These are phyloP conservation scores for Miltochrista miniata DNA, from an alignment of 2,888 invertebrate genomes.

Conservation along the genomic window DNA sequence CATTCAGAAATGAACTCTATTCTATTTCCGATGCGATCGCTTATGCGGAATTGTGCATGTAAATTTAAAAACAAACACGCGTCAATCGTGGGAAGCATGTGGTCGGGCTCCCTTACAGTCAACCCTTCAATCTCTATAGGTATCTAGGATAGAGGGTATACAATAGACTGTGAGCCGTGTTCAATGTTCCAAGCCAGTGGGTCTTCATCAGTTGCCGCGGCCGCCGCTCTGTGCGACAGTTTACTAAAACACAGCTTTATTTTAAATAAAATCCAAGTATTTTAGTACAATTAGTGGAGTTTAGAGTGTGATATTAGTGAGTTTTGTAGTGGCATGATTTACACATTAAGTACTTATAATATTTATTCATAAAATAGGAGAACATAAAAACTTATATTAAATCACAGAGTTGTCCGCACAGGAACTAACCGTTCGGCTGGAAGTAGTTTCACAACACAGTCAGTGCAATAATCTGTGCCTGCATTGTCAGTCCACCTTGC, in stretches of 20 bases:
- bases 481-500: slow-evolving; percentile 78
- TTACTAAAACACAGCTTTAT: slow-evolving; percentile 42
- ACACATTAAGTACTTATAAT: background rate
- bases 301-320: slow-evolving; percentile 12
- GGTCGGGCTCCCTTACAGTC: slow-evolving; percentile 23
- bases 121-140: slow-evolving; percentile 40
- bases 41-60: slow-evolving; percentile 36
- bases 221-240: slow-evolving; percentile 50
- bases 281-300: slow-evolving; percentile 29
- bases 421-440: slow-evolving; percentile 69
- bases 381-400: slow-evolving; percentile 14
- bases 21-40: slow-evolving; percentile 23
- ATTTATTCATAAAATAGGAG: slow-evolving; percentile 5
- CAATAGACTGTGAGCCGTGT: slow-evolving; percentile 61
- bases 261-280: slow-evolving; percentile 24
- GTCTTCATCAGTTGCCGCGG: slow-evolving; percentile 65
- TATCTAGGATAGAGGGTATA: slow-evolving; percentile 43
- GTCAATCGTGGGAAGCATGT: slow-evolving; percentile 21
- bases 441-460: slow-evolving; percentile 69
- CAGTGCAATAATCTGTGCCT: slow-evolving; percentile 77
- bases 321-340: slow-evolving; percentile 38
- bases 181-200: slow-evolving; percentile 78
- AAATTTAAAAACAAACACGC: slow-evolving; percentile 28
- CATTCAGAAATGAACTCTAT: background rate
- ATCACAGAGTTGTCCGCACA: slow-evolving; percentile 51